Conservation (phyloP, 2,888 invertebrate genomes). For the Lepidochitona cinerea region DNA sequence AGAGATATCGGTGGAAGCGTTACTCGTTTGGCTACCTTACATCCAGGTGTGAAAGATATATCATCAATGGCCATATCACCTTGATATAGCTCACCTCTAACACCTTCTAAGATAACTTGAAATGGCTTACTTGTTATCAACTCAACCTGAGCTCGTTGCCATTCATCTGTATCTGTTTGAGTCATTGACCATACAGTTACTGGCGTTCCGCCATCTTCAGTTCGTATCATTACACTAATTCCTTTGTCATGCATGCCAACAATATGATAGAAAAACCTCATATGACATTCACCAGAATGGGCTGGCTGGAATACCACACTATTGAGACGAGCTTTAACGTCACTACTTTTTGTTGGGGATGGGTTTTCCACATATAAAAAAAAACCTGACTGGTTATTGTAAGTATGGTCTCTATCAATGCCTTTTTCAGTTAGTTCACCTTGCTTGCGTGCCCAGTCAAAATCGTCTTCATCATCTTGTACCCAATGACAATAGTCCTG, state of each 20-base stretch:
- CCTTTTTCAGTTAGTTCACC: conserved; percentile 49
- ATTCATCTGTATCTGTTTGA: conserved; percentile 12
- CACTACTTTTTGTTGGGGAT: conserved; percentile 38
- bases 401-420: conserved; percentile 57
- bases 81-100: conserved; percentile 46
- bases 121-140: conserved; percentile 19
- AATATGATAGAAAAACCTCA: conserved; percentile 65
- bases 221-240: conserved; percentile 53
- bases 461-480: conserved; percentile 54
- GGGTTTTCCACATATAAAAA: conserved; percentile 61
- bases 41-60: conserved; percentile 48
- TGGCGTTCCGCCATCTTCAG: conserved; percentile 37
- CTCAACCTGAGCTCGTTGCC: conserved; percentile 16
- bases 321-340: conserved; percentile 45
- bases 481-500: conserved; percentile 58
- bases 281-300: conserved; percentile 39
- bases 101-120: conserved; percentile 58
- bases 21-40: conserved; percentile 14
- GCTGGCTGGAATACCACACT: conserved; percentile 43
- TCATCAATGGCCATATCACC: conserved; percentile 64
- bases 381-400: conserved; percentile 53
- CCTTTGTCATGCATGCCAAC: conserved; percentile 52
- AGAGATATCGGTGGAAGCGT: conserved; percentile 38
- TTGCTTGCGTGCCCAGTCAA: conserved; percentile 57
- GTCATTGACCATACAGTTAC: not conserved